Percentiles rank a stretch among this genome's conserved stretches.
Conservation (phyloP, 2,113 vertebrate species). For the Oncorhynchus masou region DNA sequence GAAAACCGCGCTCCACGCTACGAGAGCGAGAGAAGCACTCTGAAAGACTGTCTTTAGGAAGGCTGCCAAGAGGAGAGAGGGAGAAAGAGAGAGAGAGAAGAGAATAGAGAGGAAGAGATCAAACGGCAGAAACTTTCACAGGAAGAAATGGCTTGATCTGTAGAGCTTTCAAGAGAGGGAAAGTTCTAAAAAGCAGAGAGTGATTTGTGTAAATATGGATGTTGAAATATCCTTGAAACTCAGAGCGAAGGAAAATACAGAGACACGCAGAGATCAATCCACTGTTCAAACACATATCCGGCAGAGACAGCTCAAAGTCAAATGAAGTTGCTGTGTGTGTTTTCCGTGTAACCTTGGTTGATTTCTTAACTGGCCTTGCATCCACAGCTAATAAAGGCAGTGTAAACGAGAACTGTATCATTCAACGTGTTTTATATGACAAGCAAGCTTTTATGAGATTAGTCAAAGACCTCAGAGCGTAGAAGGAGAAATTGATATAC, state of each 20-base stretch:
- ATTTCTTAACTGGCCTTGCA: slow-evolving; percentile 31
- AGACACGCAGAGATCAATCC: background rate
- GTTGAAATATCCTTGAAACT: slow-evolving; percentile 42
- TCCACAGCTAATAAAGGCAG: slow-evolving; percentile 33
- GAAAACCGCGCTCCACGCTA: background rate
- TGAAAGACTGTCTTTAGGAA: background rate
- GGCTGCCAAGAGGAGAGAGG: background rate
- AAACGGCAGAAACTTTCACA: slow-evolving; percentile 36
- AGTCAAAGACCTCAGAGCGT: slow-evolving; percentile 29
- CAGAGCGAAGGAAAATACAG: slow-evolving; percentile 26
- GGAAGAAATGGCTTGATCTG: slow-evolving; percentile 9
- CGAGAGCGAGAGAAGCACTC: background rate
- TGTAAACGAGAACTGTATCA: slow-evolving; percentile 16
- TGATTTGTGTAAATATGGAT: slow-evolving; percentile 41
- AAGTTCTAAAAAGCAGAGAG: slow-evolving; percentile 5
- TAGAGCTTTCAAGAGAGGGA: slow-evolving; percentile 16
- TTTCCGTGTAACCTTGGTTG: slow-evolving; percentile 48
- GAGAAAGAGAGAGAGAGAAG: slow-evolving; percentile 5
- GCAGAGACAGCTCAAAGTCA: slow-evolving; percentile 36
- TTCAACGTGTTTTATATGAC: slow-evolving; percentile 48
- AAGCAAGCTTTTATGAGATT: slow-evolving; percentile 52
- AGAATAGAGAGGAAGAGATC: slow-evolving; percentile 34
- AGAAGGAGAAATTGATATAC: slow-evolving; percentile 46
- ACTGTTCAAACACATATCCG: slow-evolving; percentile 22
- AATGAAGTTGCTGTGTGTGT: background rate